Evolutionary conservation across 1,140 invertebrate species (phyloP), one percentile per base, ranked within the genome.

Genomic region (Camponotus vicinus): DNA sequence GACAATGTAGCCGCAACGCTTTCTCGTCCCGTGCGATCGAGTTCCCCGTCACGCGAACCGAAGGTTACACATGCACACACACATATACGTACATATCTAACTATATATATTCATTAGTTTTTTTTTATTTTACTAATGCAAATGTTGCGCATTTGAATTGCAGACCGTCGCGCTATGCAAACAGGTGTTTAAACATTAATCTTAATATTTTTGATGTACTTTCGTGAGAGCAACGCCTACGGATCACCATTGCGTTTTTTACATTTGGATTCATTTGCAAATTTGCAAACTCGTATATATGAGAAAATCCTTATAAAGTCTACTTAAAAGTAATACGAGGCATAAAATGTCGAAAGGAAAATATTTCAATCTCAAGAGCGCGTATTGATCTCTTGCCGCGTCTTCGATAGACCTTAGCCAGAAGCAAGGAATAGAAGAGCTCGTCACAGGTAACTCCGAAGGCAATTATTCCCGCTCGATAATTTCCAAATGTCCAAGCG

Each of bases 101-200:
- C 75, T 63, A 3, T 59, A n/a, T 63, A 2, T 59, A 32, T 75
- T 37, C 13, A 42, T 57, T 45, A 0, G 42, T 64, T 34, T 40
- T 61, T 34, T 59, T 66, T 34, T 69, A 13, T 57, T 59, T 55
- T 57, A 45, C 71, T 71, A 59, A 89, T 90, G 76, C 76, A 87
- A 89, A 89, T 87, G 64, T 76, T 76, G 49, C 34, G 21, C 42
- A 87, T 87, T 85, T 85, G 76, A 85, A 89, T 89, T 88, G 86
- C 89, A 90, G 83, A 89, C 40, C n/a, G 49, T 27, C 64, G 69
- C 40, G 21, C 15, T 76, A 57, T 49, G 45, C 61, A 67, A 85
- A 78, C 71, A 85, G 73, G 73, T 84, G 82, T 76, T 76, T 52
- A 78, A 78, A 78, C 45, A 66, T 64, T 76, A 85, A 77, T 64